These are phyloP conservation scores for Ennomos fuscantarius DNA, from an alignment of 2,888 invertebrate genomes.

Conservation along the genomic window DNA sequence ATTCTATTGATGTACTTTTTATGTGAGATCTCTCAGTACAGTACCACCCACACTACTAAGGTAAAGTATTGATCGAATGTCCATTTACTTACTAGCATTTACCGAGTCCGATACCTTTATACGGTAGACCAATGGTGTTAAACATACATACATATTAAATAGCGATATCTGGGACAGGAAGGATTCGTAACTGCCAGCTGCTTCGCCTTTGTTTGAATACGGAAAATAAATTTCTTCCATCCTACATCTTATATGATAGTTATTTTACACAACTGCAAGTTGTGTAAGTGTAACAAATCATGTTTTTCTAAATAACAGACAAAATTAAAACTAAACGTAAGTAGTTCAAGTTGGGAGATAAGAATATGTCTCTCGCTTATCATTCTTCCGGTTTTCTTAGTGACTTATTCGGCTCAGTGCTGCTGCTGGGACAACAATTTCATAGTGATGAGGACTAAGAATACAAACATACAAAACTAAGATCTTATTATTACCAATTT, in stretches of 20 bases:
- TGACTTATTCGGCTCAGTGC: too few relatives aligned
- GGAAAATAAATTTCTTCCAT: slow-evolving; percentile 1
- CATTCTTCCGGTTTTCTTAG: not conserved
- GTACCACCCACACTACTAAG: slow-evolving; percentile 12
- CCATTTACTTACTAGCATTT: slow-evolving; percentile 17
- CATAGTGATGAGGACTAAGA: too few relatives aligned
- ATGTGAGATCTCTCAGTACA: slow-evolving; percentile 10
- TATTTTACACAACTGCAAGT: too few relatives aligned
- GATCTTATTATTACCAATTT: too few relatives aligned
- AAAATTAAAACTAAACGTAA: not conserved
- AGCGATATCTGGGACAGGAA: slow-evolving; percentile 8
- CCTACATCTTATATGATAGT: too few relatives aligned
- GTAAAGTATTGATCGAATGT: slow-evolving; percentile 20
- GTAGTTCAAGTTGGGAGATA: not conserved
- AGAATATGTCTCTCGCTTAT: not conserved
- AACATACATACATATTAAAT: too few relatives aligned
- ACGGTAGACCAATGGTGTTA: not conserved
- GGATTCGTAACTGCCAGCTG: slow-evolving; percentile 7
- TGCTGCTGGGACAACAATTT: too few relatives aligned
- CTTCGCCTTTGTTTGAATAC: slow-evolving; percentile 3
- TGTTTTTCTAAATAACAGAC: too few relatives aligned
- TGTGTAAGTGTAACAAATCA: too few relatives aligned
- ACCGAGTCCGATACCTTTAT: slow-evolving; percentile 9
- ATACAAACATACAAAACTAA: too few relatives aligned
- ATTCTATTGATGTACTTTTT: not conserved